Conservation (phyloP, 2,888 invertebrate species). For the Dolichopus griseipennis region DNA sequence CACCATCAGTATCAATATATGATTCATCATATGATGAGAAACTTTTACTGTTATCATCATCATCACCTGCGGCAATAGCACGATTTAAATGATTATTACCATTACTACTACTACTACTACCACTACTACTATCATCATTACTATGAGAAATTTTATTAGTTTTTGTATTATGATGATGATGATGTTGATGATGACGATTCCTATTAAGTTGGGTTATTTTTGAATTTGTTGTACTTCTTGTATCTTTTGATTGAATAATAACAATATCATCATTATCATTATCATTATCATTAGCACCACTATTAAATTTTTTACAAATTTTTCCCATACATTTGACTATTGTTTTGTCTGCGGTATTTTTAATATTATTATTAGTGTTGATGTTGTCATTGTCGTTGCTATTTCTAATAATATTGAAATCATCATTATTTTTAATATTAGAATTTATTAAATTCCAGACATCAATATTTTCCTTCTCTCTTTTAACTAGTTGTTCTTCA, state of each 20-base stretch:
- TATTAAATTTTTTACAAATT: neutral
- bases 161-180: neutral
- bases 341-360: neutral
- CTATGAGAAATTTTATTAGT: neutral
- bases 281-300: neutral
- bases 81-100: neutral
- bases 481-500: neutral
- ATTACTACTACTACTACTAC: neutral
- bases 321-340: neutral
- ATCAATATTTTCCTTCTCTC: neutral
- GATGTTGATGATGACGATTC: neutral
- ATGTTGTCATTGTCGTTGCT: neutral
- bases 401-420: neutral
- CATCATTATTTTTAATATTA: conserved; percentile 25
- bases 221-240: neutral
- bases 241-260: neutral
- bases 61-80: neutral
- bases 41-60: neutral
- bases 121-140: neutral
- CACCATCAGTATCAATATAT: too few species aligned
- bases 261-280: neutral
- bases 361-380: neutral
- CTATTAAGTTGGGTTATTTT: neutral
- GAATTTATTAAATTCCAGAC: conserved; percentile 12
- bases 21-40: too few species aligned